A percentile compares a stretch with the other conserved stretches of the same genome.
Evolutionary conservation across 2,113 vertebrate species (phyloP).

Genomic region (Platichthys stellatus): DNA sequence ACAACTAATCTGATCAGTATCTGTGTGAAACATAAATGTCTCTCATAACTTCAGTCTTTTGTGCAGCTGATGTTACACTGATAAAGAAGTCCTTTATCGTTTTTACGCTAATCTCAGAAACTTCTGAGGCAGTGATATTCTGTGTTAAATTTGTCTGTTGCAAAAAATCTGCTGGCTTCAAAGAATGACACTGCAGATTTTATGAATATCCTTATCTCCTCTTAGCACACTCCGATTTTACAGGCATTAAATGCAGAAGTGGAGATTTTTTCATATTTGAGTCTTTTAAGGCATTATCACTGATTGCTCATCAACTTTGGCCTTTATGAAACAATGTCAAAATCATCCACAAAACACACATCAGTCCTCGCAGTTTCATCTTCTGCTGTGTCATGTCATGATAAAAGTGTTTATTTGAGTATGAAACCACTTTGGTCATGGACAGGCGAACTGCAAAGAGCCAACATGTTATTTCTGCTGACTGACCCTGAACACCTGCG

Average conservation of each 20-base stretch:
- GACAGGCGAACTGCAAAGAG: slow-evolving; percentile 18
- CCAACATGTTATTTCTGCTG: background rate
- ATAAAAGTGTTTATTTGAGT: background rate
- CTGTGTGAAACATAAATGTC: background rate
- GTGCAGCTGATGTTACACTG: too few species aligned
- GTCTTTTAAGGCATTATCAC: slow-evolving; percentile 8
- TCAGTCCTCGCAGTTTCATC: background rate
- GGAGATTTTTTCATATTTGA: background rate
- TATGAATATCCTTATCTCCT: slow-evolving; percentile 22
- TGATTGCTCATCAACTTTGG: background rate
- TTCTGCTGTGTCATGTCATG: background rate
- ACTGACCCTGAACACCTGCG: slow-evolving; percentile 30
- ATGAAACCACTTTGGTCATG: background rate
- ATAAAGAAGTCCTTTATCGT: too few species aligned
- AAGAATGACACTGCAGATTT: background rate
- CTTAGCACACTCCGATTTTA: background rate
- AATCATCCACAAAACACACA: background rate
- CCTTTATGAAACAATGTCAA: background rate
- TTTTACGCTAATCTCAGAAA: too few species aligned
- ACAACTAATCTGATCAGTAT: slow-evolving; percentile 2
- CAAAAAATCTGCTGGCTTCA: too few species aligned
- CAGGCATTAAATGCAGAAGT: background rate
- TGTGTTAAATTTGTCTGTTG: too few species aligned
- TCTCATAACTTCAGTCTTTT: too few species aligned
- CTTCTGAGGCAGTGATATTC: too few species aligned